phyloP scores from a whole-genome alignment of 2,888 invertebrate species.

The Oeneis ivallda region DNA sequence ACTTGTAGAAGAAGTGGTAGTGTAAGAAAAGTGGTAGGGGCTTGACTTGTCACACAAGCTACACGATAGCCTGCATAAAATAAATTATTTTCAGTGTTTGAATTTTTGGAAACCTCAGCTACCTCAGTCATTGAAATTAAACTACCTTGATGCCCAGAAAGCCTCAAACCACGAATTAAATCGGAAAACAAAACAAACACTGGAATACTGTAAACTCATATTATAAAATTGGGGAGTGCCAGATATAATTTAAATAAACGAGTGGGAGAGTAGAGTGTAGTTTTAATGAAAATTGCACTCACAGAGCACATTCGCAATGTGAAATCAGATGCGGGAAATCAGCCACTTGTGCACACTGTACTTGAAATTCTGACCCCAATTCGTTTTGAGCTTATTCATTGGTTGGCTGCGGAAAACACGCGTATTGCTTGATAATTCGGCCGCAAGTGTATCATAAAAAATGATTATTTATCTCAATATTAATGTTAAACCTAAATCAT shows the following conservation, averaged over 20 bases:
- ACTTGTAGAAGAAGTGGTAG: no score
- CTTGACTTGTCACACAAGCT: no score
- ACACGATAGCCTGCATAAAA: no score
- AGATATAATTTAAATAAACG: constrained; percentile 22
- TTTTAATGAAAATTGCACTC: constrained; percentile 21
- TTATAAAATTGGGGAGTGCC: background rate
- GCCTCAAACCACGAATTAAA: background rate
- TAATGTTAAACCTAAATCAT: background rate
- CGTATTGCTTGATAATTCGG: constrained; percentile 14
- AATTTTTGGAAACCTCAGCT: no score
- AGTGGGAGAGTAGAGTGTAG: constrained; percentile 10
- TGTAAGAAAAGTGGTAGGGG: no score
- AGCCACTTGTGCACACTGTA: constrained; percentile 24
- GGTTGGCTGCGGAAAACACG: constrained; percentile 14
- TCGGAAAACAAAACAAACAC: background rate
- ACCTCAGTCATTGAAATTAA: no score
- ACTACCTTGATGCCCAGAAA: background rate
- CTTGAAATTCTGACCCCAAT: constrained; percentile 26
- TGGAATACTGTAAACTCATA: background rate
- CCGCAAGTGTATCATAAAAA: constrained; percentile 15
- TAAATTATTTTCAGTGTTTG: no score
- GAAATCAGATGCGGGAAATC: constrained; percentile 31
- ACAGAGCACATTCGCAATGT: constrained; percentile 16
- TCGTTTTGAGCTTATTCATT: constrained; percentile 20
- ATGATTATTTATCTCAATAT: constrained; percentile 11